Conservation (phyloP, 2,113 vertebrate species). For the Trachemys scripta region DNA sequence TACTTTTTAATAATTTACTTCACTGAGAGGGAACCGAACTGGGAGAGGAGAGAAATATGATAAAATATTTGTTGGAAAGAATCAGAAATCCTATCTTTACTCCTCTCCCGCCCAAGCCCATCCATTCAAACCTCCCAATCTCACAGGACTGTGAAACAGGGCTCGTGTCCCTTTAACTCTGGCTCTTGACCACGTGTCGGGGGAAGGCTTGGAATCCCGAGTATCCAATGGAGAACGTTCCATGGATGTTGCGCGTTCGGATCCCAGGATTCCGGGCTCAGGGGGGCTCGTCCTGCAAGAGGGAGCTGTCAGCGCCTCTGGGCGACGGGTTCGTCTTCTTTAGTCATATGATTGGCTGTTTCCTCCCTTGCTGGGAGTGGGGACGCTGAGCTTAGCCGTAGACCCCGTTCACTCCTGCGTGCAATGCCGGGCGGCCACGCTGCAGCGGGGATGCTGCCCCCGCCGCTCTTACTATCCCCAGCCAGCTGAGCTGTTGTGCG, state of each 20-base stretch:
- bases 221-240: conserved; percentile 3
- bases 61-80: fast-evolving
- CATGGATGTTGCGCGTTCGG: conserved; percentile 37
- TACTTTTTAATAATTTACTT: not conserved
- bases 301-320: conserved; percentile 20
- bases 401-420: not conserved
- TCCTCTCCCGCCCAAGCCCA: fast-evolving
- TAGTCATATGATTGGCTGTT: conserved; percentile 44
- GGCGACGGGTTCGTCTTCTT: not conserved
- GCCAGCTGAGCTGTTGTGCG: conserved; percentile 17
- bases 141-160: not conserved
- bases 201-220: not conserved
- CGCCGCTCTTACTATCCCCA: not conserved
- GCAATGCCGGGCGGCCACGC: conserved; percentile 18
- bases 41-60: not conserved
- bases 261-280: not conserved
- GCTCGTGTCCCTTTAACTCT: not conserved
- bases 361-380: not conserved
- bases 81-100: not conserved
- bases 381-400: not conserved
- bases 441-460: conserved; percentile 39
- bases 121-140: not conserved
- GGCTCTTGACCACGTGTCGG: not conserved
- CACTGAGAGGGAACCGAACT: fast-evolving
- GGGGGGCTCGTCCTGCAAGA: conserved; percentile 35